Evolutionary conservation across 1,140 invertebrate species (phyloP).

Genomic region (Lordiphosa collinella): DNA sequence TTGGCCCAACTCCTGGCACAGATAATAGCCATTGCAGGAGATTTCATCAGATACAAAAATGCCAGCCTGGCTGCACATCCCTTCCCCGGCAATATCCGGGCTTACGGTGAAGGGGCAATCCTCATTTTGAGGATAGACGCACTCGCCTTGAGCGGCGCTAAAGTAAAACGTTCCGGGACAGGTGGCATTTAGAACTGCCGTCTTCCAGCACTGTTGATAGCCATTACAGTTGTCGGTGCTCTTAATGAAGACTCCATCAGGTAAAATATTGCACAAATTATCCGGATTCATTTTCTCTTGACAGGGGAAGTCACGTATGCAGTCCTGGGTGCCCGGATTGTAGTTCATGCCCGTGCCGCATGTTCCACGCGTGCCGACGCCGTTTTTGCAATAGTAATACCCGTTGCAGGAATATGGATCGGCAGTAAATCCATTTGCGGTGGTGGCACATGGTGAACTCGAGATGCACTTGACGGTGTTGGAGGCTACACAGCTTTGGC

Average conservation of each 20-base stretch:
- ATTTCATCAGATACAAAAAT: constrained; percentile 51
- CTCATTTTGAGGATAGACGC: constrained; percentile 60
- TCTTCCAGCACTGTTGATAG: constrained; percentile 63
- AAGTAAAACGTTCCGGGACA: constrained; percentile 60
- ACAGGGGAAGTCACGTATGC: constrained; percentile 56
- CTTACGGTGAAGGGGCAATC: constrained; percentile 25
- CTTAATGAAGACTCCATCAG: constrained; percentile 67
- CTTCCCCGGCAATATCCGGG: constrained; percentile 17
- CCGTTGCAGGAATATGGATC: constrained; percentile 70
- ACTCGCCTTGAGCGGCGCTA: constrained; percentile 37
- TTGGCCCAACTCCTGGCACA: constrained; percentile 22
- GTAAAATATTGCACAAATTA: constrained; percentile 63
- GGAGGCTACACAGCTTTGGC: constrained; percentile 33
- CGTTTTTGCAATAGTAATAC: constrained; percentile 64
- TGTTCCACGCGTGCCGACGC: constrained; percentile 36
- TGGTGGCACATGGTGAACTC: constrained; percentile 54
- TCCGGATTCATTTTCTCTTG: constrained; percentile 43
- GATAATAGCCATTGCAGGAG: constrained; percentile 67
- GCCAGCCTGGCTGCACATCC: constrained; percentile 36
- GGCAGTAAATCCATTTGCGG: constrained; percentile 43
- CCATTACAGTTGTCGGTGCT: constrained; percentile 43
- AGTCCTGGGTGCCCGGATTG: constrained; percentile 49
- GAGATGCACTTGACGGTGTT: constrained; percentile 55
- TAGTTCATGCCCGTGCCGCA: constrained; percentile 58
- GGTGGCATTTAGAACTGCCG: constrained; percentile 35